Conservation (phyloP, 2,888 invertebrate species). For the Hypomecis atomaria region DNA sequence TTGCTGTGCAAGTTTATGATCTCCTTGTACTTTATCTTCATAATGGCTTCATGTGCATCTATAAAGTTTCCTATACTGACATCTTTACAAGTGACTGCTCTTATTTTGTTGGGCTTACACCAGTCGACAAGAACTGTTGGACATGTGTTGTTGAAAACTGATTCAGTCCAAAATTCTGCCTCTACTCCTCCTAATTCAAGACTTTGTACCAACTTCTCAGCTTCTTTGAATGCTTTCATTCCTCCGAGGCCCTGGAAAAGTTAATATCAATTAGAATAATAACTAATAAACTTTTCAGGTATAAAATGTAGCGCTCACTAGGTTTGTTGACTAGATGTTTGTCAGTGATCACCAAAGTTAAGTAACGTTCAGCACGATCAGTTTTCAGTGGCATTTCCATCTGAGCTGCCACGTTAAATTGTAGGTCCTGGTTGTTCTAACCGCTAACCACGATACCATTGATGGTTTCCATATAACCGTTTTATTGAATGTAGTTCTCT, state of each 20-base stretch:
- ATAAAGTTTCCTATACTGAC: constrained; percentile 80
- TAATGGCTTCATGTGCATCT: constrained; percentile 80
- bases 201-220: constrained; percentile 71
- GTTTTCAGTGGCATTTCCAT: too few relatives aligned
- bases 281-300: not conserved
- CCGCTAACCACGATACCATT: too few relatives aligned
- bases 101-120: constrained; percentile 77
- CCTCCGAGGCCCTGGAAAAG: constrained; percentile 76
- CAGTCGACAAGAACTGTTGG: constrained; percentile 78
- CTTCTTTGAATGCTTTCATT: constrained; percentile 74
- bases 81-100: constrained; percentile 79
- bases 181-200: constrained; percentile 77
- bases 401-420: too few relatives aligned
- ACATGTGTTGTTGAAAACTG: constrained; percentile 76
- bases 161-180: constrained; percentile 74
- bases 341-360: too few relatives aligned
- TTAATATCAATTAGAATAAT: not conserved
- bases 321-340: too few relatives aligned
- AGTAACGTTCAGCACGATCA: too few relatives aligned
- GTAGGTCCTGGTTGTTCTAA: too few relatives aligned
- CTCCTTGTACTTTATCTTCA: constrained; percentile 77
- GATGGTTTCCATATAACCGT: too few relatives aligned
- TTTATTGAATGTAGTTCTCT: too few relatives aligned
- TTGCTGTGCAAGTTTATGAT: constrained; percentile 75
- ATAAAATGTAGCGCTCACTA: too few relatives aligned